Conservation (phyloP, 2,888 invertebrate genomes). For the Apantesis nais region DNA sequence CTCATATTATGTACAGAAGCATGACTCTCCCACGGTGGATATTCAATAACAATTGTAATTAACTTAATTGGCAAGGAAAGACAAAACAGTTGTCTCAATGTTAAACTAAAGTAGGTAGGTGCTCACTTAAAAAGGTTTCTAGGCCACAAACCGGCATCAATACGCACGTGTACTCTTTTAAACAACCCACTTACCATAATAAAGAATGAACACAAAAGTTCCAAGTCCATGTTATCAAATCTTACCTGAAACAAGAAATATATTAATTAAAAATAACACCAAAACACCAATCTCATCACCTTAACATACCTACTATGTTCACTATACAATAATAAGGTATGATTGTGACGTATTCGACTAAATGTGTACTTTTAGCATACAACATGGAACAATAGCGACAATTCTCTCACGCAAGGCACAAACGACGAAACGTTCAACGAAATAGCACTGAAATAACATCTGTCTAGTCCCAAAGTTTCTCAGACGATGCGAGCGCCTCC, state of each 20-base stretch:
- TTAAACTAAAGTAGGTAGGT: background rate
- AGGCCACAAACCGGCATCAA: conserved; percentile 13
- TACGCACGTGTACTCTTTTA: conserved; percentile 4
- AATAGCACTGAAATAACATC: conserved; percentile 19
- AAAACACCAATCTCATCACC: background rate
- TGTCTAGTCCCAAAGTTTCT: conserved; percentile 14
- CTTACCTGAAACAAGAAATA: conserved; percentile 47
- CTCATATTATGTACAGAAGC: background rate
- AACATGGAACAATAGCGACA: conserved; percentile 6
- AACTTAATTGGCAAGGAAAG: background rate
- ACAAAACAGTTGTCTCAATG: conserved; percentile 12
- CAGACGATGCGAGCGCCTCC: conserved; percentile 33
- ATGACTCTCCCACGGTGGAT: background rate
- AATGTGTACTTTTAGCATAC: conserved; percentile 6
- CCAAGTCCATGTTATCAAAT: conserved; percentile 14
- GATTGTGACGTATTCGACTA: conserved; percentile 4
- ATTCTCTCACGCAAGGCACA: conserved; percentile 4
- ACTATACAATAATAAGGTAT: background rate
- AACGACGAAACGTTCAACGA: conserved; percentile 13
- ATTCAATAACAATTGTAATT: background rate
- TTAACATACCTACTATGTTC: background rate
- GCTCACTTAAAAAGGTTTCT: conserved; percentile 6
- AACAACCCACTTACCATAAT: conserved; percentile 5
- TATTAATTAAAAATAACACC: conserved; percentile 16
- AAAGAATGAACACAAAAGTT: conserved; percentile 10